phyloP scores from a whole-genome alignment of 2,888 invertebrate genomes.

The Dryadula phaetusa region DNA sequence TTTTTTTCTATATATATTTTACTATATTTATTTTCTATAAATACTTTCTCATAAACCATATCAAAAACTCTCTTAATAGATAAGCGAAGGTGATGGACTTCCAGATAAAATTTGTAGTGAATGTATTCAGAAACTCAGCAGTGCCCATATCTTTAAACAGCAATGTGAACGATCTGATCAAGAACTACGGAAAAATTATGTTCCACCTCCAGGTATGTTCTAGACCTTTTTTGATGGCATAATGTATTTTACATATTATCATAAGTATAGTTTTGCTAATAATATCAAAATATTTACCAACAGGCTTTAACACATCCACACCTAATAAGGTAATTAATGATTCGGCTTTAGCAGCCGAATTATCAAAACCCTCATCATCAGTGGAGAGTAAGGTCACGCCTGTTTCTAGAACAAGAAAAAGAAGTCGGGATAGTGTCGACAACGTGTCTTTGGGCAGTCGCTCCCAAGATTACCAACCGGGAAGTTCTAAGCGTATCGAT shows the following conservation, averaged over 20 bases:
- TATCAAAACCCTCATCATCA: slow-evolving; percentile 63
- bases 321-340: slow-evolving; percentile 78
- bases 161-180: slow-evolving; percentile 80
- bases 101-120: slow-evolving; percentile 81
- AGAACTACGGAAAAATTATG: slow-evolving; percentile 76
- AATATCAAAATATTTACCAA: slow-evolving; percentile 39
- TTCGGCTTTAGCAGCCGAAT: slow-evolving; percentile 76
- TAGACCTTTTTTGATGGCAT: not conserved
- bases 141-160: slow-evolving; percentile 80
- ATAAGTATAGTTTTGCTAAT: not conserved
- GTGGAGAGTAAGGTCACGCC: slow-evolving; percentile 61
- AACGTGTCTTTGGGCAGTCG: slow-evolving; percentile 64
- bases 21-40: too few relatives aligned
- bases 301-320: slow-evolving; percentile 70
- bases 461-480: slow-evolving; percentile 63
- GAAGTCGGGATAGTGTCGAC: slow-evolving; percentile 68
- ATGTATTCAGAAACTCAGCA: slow-evolving; percentile 79
- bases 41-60: slow-evolving; percentile 6
- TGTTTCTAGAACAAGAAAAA: slow-evolving; percentile 59
- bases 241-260: not conserved
- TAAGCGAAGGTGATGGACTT: slow-evolving; percentile 78
- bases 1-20: too few relatives aligned
- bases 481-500: slow-evolving; percentile 65
- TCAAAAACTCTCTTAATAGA: slow-evolving; percentile 52
- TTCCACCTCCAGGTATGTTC: slow-evolving; percentile 72